Evolutionary conservation across 2,113 vertebrate genomes (phyloP), one percentile per base, ranked within the genome.

Genomic region (Pluvialis apricaria): DNA sequence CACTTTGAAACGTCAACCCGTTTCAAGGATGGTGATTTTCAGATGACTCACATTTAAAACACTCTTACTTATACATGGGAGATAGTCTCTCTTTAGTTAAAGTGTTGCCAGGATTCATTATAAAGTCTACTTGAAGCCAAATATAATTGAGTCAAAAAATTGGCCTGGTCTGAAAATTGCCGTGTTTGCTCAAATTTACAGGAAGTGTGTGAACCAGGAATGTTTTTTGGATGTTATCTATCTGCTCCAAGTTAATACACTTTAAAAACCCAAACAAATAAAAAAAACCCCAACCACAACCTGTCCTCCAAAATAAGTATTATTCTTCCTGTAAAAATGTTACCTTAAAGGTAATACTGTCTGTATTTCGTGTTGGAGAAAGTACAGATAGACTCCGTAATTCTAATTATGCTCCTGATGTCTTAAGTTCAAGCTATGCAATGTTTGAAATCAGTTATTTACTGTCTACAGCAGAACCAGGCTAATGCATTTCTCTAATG

Each of bases 31-130:
- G 57, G 69, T 60, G 52, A 75, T 96, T 96, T 96, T 90, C 69
- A 93, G 66, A 88, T 94, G 82, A 96, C 57, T 95, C 90, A 84
- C 32, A 21, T 94, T 91, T 95, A 57, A 92, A 96, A 84, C 72
- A 89, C 51, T 57, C 80, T 84, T 94, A 57, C 76, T 94, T 95
- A 49, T 93, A 79, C 52, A 86, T 64, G 31, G 61, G 69, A 82
- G 94, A 89, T 94, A 81, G 80, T 72, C 18, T 81, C 51, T 88
- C 55, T 77, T 65, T 75, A 88, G 76, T 86, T 95, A 70, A 90
- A 77, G 18, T 71, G 11, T 64, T 93, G 83, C 86, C 88, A 89
- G 57, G 72, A 57, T 96, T 96, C 76, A 45, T 94, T 92, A 82
- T 82, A 78, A 92, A 86, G 68, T 71, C 32, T 29, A 54, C 71